Evolutionary conservation across 2,797 vertebrate species (phyloP).

Genomic region (Peromyscus eremicus): DNA sequence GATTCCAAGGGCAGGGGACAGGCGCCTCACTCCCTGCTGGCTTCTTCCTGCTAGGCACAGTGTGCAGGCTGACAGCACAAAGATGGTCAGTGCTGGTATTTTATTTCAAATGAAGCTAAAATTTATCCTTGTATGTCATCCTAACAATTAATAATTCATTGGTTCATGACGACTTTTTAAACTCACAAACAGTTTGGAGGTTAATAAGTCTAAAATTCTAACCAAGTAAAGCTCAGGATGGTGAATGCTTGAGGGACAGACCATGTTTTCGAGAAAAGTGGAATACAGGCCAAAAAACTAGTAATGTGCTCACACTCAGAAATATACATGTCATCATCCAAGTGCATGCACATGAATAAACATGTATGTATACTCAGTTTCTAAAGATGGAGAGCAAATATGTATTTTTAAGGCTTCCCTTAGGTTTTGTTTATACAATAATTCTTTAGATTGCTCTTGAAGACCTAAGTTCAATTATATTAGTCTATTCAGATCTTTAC

Average conservation of each 20-base stretch:
- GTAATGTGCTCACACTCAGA: neutral
- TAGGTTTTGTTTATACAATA: neutral
- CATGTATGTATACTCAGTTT: neutral
- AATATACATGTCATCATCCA: neutral
- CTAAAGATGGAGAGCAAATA: neutral
- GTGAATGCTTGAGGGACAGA: neutral
- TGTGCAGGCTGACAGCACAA: neutral
- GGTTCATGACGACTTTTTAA: conserved; percentile 34
- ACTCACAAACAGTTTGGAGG: conserved; percentile 16
- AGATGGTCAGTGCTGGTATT: neutral
- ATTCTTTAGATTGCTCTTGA: neutral
- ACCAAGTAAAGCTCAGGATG: neutral
- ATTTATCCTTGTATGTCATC: neutral
- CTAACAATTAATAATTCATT: conserved; percentile 59
- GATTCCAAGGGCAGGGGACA: neutral
- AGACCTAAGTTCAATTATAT: neutral
- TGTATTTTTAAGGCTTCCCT: neutral
- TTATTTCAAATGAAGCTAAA: conserved; percentile 21
- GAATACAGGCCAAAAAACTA: neutral
- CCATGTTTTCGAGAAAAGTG: neutral
- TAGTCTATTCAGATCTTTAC: neutral
- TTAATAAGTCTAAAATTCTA: conserved; percentile 18
- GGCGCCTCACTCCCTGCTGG: fast-evolving
- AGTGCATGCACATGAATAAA: neutral
- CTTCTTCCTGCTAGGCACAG: neutral